Percentiles rank a stretch among this genome's conserved stretches.
Conservation (phyloP, 2,888 invertebrate species). For the Agriopis leucophaearia region DNA sequence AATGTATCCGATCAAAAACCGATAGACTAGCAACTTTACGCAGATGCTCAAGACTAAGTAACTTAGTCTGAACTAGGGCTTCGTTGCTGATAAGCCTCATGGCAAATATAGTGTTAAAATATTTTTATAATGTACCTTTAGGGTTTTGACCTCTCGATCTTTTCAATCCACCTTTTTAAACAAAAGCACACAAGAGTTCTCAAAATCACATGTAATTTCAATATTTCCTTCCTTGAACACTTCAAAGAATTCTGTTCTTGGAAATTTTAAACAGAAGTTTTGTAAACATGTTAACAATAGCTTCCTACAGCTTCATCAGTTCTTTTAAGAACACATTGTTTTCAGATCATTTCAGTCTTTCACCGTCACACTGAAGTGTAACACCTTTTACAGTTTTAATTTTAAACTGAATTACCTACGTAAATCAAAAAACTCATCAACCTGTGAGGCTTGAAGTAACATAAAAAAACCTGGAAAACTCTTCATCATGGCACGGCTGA, state of each 20-base stretch:
- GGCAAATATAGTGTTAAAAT: too few relatives aligned
- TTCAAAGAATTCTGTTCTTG: neutral
- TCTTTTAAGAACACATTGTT: neutral
- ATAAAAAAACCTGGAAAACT: neutral
- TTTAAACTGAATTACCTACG: too few relatives aligned
- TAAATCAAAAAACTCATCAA: too few relatives aligned
- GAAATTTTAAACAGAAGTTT: slow-evolving; percentile 5
- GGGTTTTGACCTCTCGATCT: too few relatives aligned
- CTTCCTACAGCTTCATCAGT: neutral
- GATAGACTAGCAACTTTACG: too few relatives aligned
- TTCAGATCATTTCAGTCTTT: slow-evolving; percentile 2
- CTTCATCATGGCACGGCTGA: slow-evolving; percentile 49
- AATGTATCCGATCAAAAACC: too few relatives aligned
- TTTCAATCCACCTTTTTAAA: neutral
- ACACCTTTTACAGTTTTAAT: neutral
- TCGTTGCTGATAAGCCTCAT: too few relatives aligned
- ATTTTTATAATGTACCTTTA: too few relatives aligned
- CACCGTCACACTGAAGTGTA: neutral
- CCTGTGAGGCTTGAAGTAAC: too few relatives aligned
- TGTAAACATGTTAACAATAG: slow-evolving; percentile 6
- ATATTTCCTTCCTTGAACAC: neutral
- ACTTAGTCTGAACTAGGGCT: too few relatives aligned
- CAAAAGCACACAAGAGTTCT: neutral
- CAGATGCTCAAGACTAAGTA: too few relatives aligned
- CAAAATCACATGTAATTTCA: neutral